Base-by-base conservation (phyloP, 1,140 invertebrate genomes). In the Lutraria rhynchaena region DNA sequence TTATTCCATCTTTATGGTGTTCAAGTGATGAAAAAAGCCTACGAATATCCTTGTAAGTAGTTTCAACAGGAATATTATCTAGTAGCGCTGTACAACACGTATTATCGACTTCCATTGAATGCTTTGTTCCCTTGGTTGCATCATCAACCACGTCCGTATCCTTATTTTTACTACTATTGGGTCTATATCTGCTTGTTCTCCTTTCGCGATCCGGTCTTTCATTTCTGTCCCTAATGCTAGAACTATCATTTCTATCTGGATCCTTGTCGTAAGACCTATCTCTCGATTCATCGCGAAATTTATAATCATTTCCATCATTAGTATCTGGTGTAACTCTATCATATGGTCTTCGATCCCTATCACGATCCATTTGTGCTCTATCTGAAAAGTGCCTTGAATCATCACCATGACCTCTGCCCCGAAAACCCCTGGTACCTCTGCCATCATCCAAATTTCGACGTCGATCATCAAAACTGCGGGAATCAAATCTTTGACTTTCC, bases 1-100 rank as follows among this genome's bases (percentile, higher is more conserved):
- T 98, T 37, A 98, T 94, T 3, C 96, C 96, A 87, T 96, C 95
- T 81, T 95, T 95, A 13, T 95, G 94, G 49, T 98, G 96, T 86
- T 95, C 95, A 65, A 95, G 94, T 11, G 95, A 95, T 5, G 94
- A 93, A 89, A 98, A 98, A 81, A 97, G 96, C 67, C 95, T 94
- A 15, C 96, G 93, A 0, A 98, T 92, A 87, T 98, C 96, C 76
- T 93, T 94, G 55, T 89, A 92, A 61, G 70, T 86, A 29, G 88
- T 83, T 37, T 81, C 85, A 2, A 29, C 15, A n/a, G 89, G 87
- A 37, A 92, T 69, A 67, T 88, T 87, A 71, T 86, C 86, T 0
- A 90, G 81, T 49, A 78, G 44, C 9, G 87, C 65, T 65, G 77
- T 58, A 33, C 49, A 53, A 58, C 27, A 44, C 69, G 33, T 71